Percentiles rank a stretch among this genome's conserved stretches.
phyloP scores from a whole-genome alignment of 2,113 vertebrate species.

The Galeopterus variegatus region DNA sequence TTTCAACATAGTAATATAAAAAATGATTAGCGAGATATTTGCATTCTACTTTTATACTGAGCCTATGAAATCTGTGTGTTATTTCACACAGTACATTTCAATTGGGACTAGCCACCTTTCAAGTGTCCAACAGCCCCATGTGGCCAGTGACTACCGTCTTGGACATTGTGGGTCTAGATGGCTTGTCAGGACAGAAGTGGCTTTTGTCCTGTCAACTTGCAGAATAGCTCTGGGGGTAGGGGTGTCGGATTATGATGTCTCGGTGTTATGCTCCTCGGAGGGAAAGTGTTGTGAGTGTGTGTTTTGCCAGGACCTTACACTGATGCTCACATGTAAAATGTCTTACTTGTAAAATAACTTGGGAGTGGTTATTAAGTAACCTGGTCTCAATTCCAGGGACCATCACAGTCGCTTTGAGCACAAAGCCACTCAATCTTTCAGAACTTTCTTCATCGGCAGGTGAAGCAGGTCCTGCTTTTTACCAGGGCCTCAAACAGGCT shows the following conservation, averaged over 20 bases:
- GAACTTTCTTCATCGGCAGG: neutral
- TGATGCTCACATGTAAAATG: rapidly evolving
- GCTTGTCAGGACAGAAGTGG: neutral
- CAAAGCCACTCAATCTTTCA: neutral
- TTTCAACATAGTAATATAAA: neutral
- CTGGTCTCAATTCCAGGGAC: neutral
- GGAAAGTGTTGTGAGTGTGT: too few species aligned
- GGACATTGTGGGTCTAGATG: rapidly evolving
- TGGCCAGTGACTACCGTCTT: neutral
- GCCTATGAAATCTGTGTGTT: neutral
- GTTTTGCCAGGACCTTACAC: neutral
- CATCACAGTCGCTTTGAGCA: neutral
- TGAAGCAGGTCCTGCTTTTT: neutral
- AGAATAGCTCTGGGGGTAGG: neutral
- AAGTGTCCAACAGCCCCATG: too few species aligned
- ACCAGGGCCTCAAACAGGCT: neutral
- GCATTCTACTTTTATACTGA: rapidly evolving
- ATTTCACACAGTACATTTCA: neutral
- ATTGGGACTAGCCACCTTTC: too few species aligned
- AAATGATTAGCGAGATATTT: too few species aligned
- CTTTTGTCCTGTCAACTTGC: neutral
- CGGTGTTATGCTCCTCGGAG: neutral
- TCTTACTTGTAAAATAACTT: neutral
- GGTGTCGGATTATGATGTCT: neutral
- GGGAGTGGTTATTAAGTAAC: neutral